Conservation (phyloP, 1,140 invertebrate species). For the Cyclargus thomasi region DNA sequence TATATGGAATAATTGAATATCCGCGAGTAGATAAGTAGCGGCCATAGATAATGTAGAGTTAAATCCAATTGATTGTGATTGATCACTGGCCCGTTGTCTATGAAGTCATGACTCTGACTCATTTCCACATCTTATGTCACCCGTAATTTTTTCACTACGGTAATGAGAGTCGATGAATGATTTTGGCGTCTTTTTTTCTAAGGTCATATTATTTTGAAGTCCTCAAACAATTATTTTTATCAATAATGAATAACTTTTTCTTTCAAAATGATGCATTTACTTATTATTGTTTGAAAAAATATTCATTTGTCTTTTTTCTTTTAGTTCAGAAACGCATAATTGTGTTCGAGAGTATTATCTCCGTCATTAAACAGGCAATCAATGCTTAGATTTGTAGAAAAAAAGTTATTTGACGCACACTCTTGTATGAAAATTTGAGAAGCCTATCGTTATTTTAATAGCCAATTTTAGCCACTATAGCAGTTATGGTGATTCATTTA, state of each 20-base stretch:
- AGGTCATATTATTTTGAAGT: too few relatives aligned
- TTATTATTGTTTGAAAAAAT: background rate
- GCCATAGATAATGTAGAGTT: slow-evolving; percentile 14
- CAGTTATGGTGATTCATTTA: background rate
- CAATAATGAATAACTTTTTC: too few relatives aligned
- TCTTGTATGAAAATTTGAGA: background rate
- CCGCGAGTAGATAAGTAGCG: slow-evolving; percentile 8
- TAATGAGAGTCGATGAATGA: background rate
- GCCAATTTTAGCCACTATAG: too few relatives aligned
- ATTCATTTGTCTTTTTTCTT: too few relatives aligned
- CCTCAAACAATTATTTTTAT: too few relatives aligned
- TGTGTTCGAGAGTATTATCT: slow-evolving; percentile 27
- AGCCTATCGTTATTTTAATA: too few relatives aligned
- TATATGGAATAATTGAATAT: background rate
- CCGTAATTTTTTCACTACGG: background rate
- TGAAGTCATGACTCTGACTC: slow-evolving; percentile 31
- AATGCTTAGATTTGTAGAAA: slow-evolving; percentile 17
- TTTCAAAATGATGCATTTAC: background rate
- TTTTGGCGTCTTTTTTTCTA: background rate
- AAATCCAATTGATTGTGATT: slow-evolving; percentile 34
- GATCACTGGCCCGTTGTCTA: slow-evolving; percentile 34
- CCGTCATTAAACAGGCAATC: slow-evolving; percentile 44
- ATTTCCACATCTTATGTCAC: slow-evolving; percentile 13
- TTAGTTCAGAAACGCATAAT: background rate
- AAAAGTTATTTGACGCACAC: background rate